phyloP scores from a whole-genome alignment of 1,140 invertebrate genomes.

The Parasteatoda tepidariorum region DNA sequence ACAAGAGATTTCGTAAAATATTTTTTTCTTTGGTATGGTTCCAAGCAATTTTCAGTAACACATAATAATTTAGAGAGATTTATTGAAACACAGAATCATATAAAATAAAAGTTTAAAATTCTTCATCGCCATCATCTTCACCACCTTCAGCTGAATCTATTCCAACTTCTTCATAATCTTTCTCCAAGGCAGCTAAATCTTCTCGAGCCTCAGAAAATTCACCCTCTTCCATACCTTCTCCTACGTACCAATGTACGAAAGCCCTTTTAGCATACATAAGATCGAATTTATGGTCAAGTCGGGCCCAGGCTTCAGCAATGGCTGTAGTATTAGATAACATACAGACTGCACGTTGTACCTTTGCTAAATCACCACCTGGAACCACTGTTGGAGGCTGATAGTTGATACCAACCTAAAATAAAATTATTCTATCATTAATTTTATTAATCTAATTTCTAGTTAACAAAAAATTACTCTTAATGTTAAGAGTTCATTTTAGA shows the following conservation, averaged over 20 bases:
- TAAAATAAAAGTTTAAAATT: conserved; percentile 2
- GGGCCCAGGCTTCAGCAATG: conserved; percentile 79
- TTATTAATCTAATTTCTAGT: no score
- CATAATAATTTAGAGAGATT: no score
- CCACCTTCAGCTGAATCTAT: conserved; percentile 72
- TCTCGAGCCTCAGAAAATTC: conserved; percentile 72
- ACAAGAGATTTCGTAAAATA: no score
- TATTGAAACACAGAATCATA: neutral
- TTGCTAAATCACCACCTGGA: conserved; percentile 84
- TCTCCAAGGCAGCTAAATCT: conserved; percentile 77
- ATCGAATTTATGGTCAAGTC: conserved; percentile 75
- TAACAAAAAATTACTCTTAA: no score
- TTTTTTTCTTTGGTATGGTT: no score
- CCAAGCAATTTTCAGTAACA: no score
- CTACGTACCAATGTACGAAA: conserved; percentile 71
- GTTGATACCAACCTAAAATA: conserved; percentile 73
- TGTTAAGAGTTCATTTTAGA: no score
- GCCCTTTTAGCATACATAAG: conserved; percentile 74
- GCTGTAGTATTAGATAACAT: conserved; percentile 79
- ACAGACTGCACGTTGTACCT: conserved; percentile 85
- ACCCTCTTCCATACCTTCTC: conserved; percentile 67
- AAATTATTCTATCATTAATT: conserved; percentile 65
- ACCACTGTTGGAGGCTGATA: conserved; percentile 87
- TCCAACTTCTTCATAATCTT: conserved; percentile 78
- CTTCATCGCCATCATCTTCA: conserved; percentile 67